Percentiles rank a stretch among this genome's conserved stretches.
These are phyloP conservation scores for Hydrolagus colliei DNA, from an alignment of 2,797 vertebrate genomes.

Conservation along the genomic window DNA sequence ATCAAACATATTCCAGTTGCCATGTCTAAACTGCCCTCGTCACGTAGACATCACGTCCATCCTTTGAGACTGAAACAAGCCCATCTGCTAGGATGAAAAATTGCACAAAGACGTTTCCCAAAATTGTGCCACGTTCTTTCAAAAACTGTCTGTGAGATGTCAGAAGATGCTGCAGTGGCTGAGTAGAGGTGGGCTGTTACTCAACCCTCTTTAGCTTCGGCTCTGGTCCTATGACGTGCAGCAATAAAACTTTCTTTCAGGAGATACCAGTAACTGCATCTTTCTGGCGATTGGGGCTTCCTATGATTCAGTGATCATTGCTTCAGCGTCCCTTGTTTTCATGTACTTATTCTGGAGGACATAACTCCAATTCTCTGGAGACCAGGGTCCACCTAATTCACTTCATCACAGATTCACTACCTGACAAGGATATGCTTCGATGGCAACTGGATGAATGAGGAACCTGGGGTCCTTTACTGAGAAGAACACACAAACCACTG, in stretches of 20 bases:
- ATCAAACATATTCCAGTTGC: neutral
- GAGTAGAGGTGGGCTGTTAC: neutral
- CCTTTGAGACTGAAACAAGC: neutral
- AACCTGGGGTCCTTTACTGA: neutral
- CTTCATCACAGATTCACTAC: neutral
- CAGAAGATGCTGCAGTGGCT: neutral
- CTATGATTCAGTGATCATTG: neutral
- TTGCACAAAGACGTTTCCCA: neutral
- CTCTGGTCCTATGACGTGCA: neutral
- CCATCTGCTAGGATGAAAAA: neutral
- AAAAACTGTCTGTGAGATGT: neutral
- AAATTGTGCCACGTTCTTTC: neutral
- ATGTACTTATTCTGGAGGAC: neutral
- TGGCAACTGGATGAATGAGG: too few species aligned
- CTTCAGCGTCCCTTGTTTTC: neutral
- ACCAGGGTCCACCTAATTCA: neutral
- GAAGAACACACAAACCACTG: neutral
- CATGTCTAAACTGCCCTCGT: too few species aligned
- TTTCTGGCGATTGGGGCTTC: neutral
- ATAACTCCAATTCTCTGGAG: neutral
- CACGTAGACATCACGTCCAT: too few species aligned
- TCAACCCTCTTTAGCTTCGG: neutral
- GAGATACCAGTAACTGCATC: neutral
- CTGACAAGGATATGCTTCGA: neutral
- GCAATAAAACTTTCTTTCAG: conserved; percentile 1